Conservation (phyloP, 2,113 vertebrate species). For the Pachypanchax playfairii region DNA sequence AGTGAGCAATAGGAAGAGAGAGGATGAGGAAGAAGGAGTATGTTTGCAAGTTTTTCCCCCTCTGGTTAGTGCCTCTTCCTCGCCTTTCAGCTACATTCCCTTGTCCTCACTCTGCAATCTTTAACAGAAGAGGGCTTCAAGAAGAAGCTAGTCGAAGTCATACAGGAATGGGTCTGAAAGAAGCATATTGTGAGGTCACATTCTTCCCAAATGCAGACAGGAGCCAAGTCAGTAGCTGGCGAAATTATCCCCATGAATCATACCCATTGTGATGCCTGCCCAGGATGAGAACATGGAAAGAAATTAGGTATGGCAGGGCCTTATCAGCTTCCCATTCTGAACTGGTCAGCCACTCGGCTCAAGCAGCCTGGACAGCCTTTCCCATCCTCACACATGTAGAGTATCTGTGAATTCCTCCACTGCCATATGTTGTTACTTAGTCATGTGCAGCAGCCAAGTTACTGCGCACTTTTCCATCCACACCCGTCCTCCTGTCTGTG, state of each 20-base stretch:
- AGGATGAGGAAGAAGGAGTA: constrained; percentile 45
- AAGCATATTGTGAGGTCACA: constrained; percentile 83
- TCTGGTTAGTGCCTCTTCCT: constrained; percentile 45
- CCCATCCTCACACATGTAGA: constrained; percentile 53
- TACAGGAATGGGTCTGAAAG: constrained; percentile 81
- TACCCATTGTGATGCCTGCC: constrained; percentile 81
- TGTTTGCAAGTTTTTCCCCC: constrained; percentile 38
- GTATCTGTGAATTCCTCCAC: constrained; percentile 72
- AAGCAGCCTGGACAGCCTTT: constrained; percentile 48
- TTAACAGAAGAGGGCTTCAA: constrained; percentile 78
- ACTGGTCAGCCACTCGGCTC: constrained; percentile 21
- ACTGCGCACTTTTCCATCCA: constrained; percentile 82
- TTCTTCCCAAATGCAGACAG: constrained; percentile 80
- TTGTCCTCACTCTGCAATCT: constrained; percentile 59
- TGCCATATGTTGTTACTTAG: constrained; percentile 86
- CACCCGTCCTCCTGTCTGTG: constrained; percentile 83
- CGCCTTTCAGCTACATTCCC: constrained; percentile 60
- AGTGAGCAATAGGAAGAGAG: constrained; percentile 32
- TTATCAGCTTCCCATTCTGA: constrained; percentile 75
- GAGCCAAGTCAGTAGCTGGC: constrained; percentile 82
- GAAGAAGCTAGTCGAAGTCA: constrained; percentile 70
- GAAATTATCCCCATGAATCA: constrained; percentile 82
- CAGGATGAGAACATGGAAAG: constrained; percentile 80
- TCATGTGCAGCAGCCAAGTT: constrained; percentile 78
- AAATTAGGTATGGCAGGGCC: constrained; percentile 76